Evolutionary conservation across 2,797 vertebrate genomes (phyloP).

Genomic region (Phataginus tetradactyla): DNA sequence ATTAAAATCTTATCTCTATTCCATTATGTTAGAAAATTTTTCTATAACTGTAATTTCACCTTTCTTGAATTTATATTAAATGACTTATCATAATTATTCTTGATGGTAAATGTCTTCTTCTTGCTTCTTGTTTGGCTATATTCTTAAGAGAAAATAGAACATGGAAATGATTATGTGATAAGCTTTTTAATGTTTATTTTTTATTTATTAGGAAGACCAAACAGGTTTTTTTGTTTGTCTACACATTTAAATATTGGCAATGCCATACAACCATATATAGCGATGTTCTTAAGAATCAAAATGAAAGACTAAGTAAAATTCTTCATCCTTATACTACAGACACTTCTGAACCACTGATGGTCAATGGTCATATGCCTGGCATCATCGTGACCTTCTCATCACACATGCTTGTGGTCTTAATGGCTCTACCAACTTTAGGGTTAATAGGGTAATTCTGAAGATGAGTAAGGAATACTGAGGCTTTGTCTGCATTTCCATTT

Average conservation of each 20-base stretch:
- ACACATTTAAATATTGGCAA: background rate
- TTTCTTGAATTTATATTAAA: constrained; percentile 25
- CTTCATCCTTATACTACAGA: constrained; percentile 27
- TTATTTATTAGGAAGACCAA: constrained; percentile 37
- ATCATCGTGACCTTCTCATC: background rate
- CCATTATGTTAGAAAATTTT: background rate
- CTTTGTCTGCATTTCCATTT: constrained; percentile 39
- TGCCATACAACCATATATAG: background rate
- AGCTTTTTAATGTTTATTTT: constrained; percentile 37
- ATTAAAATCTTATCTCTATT: constrained; percentile 42
- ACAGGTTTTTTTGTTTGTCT: background rate
- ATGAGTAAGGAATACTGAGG: constrained; percentile 1
- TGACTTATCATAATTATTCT: constrained; percentile 29
- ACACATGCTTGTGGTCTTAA: background rate
- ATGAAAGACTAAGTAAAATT: background rate
- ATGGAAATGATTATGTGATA: background rate
- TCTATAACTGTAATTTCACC: background rate
- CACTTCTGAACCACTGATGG: background rate
- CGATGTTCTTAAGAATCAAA: constrained; percentile 34
- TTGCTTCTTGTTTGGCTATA: background rate
- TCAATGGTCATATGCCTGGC: background rate
- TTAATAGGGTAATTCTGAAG: constrained; percentile 28
- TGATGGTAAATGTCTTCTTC: background rate
- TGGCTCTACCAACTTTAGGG: background rate
- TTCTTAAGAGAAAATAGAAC: constrained; percentile 35